These are phyloP conservation scores for Martes martes DNA, from an alignment of 2,113 vertebrate genomes.

Conservation along the genomic window DNA sequence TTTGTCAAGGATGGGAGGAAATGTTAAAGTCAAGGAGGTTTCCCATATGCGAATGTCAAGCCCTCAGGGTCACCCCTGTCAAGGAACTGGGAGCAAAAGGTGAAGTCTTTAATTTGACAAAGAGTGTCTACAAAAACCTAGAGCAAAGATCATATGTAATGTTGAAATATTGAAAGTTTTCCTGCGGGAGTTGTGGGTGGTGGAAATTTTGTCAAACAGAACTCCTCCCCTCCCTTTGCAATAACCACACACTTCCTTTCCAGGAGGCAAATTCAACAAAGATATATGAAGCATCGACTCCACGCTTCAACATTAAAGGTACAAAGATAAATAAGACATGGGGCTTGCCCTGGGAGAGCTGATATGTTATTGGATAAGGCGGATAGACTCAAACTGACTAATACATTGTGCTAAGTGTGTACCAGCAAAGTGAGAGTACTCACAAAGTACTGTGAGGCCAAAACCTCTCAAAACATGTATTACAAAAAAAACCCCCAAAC, in stretches of 20 bases:
- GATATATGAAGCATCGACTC: neutral
- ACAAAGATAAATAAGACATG: neutral
- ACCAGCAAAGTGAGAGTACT: neutral
- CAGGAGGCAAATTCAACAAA: neutral
- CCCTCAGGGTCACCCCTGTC: neutral
- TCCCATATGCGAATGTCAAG: neutral
- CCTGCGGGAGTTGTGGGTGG: neutral
- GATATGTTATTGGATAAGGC: neutral
- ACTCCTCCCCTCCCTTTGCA: neutral
- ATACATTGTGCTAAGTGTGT: neutral
- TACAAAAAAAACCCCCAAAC: too few species aligned
- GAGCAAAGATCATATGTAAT: neutral
- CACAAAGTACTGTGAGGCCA: neutral
- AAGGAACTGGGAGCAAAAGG: neutral
- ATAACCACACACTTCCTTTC: neutral
- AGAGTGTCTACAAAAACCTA: neutral
- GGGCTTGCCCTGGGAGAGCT: neutral
- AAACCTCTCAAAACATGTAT: neutral
- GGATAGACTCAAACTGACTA: neutral
- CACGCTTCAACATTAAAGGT: neutral
- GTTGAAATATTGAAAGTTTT: neutral
- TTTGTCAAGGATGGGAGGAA: neutral
- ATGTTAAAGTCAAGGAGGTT: neutral
- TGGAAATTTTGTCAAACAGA: neutral
- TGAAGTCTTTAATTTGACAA: neutral